Conservation (phyloP, 2,113 vertebrate genomes). For the Periophthalmus modestus region DNA sequence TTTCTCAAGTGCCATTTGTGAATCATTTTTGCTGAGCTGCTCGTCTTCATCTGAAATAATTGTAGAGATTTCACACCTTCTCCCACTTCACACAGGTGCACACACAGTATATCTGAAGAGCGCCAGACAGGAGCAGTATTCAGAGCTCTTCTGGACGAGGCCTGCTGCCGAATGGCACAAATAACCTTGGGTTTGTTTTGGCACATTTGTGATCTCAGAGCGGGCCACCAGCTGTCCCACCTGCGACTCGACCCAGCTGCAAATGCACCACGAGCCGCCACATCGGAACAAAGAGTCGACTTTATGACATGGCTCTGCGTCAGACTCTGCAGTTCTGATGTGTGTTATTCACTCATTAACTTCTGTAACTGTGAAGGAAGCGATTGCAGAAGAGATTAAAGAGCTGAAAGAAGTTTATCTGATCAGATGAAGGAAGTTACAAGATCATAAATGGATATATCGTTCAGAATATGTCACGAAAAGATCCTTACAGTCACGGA, state of each 20-base stretch:
- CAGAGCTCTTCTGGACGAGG: neutral
- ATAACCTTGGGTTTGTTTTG: slow-evolving; percentile 44
- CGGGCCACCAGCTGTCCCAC: slow-evolving; percentile 45
- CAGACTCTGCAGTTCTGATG: neutral
- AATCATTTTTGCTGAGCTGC: neutral
- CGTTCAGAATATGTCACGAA: no score
- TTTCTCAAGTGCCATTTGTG: neutral
- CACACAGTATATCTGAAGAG: slow-evolving; percentile 13
- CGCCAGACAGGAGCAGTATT: neutral
- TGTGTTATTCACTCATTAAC: neutral
- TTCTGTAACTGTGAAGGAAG: no score
- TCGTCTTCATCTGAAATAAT: neutral
- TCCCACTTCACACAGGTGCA: slow-evolving; percentile 2
- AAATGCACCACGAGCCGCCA: slow-evolving; percentile 42
- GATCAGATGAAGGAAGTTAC: no score
- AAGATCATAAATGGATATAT: no score
- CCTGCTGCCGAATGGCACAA: slow-evolving; percentile 24
- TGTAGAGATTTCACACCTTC: slow-evolving; percentile 24
- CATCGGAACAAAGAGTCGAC: slow-evolving; percentile 18
- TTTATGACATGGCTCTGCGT: neutral
- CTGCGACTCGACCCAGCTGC: slow-evolving; percentile 41
- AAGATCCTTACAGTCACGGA: no score
- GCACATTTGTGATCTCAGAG: slow-evolving; percentile 22
- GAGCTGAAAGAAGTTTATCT: no score
- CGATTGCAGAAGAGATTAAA: no score